A percentile compares a stretch with the other conserved stretches of the same genome.
Conservation (phyloP, 2,888 invertebrate species). For the Drosophila quinaria region DNA sequence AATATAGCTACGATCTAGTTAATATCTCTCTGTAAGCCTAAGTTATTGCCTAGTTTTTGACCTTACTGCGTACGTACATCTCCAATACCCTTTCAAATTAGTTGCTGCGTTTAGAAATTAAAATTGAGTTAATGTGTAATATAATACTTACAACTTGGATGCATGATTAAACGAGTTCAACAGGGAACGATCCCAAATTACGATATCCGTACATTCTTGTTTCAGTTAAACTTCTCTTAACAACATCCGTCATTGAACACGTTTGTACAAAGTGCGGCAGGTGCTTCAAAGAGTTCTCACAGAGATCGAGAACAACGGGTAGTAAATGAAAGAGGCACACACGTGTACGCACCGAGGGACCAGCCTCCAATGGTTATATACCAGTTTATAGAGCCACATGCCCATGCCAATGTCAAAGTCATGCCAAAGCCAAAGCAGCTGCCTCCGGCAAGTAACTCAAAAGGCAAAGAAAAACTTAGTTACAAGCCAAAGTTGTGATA, state of each 20-base stretch:
- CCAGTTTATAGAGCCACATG: conserved; percentile 45
- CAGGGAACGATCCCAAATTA: conserved; percentile 7
- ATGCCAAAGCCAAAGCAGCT: conserved; percentile 45
- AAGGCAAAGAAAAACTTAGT: not conserved
- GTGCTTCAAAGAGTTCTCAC: conserved; percentile 15
- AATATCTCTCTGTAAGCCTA: conserved; percentile 28
- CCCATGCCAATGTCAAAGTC: conserved; percentile 31
- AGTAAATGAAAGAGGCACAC: conserved; percentile 1
- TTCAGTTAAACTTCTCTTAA: not conserved
- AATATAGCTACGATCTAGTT: conserved; percentile 10
- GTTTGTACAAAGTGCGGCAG: conserved; percentile 16
- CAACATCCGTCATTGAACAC: conserved; percentile 10
- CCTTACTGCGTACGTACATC: conserved; percentile 8
- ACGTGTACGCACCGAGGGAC: conserved; percentile 22
- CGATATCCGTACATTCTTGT: not conserved
- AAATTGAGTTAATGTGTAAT: conserved; percentile 49
- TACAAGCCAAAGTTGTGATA: conserved; percentile 17
- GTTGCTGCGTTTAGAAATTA: conserved; percentile 41
- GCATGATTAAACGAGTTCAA: conserved; percentile 37
- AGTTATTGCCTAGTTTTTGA: conserved; percentile 29
- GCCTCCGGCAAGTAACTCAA: conserved; percentile 28
- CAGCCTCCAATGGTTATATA: conserved; percentile 37
- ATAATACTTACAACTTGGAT: conserved; percentile 26
- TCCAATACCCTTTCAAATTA: conserved; percentile 28
- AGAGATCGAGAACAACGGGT: not conserved